Percentiles rank a stretch among this genome's conserved stretches.
phyloP scores from a whole-genome alignment of 35 echinoderm and acorn worm species.

The Heliocidaris tuberculata region DNA sequence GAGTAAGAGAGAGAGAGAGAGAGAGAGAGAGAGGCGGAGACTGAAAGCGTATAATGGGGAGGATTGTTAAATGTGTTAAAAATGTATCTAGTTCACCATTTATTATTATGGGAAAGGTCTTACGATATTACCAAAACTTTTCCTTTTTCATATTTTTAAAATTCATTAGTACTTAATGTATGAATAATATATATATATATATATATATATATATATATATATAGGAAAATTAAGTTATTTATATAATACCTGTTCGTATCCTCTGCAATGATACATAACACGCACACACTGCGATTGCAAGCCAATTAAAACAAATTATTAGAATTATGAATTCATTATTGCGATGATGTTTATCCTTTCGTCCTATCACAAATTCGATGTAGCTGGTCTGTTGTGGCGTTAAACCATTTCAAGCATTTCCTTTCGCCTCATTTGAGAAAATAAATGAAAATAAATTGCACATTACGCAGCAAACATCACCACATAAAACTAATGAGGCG shows the following conservation, averaged over 20 bases:
- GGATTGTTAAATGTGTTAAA: too few species aligned
- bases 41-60: neutral
- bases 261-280: neutral
- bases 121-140: too few species aligned
- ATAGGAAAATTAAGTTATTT: too few species aligned
- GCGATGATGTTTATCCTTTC: neutral
- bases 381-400: neutral
- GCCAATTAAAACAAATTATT: neutral
- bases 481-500: neutral
- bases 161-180: too few species aligned
- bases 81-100: too few species aligned
- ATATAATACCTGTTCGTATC: too few species aligned
- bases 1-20: neutral
- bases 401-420: neutral
- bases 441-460: slow-evolving; percentile 2
- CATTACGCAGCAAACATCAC: neutral
- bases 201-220: too few species aligned
- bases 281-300: neutral
- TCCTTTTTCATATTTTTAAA: too few species aligned
- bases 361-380: neutral
- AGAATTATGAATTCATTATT: neutral
- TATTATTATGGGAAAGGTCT: too few species aligned
- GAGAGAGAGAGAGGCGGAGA: neutral
- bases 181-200: too few species aligned
- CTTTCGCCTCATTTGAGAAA: neutral